Percentiles rank a stretch among this genome's conserved stretches.
Conservation (phyloP, 2,888 invertebrate species). For the Sepioteuthis lessoniana region DNA sequence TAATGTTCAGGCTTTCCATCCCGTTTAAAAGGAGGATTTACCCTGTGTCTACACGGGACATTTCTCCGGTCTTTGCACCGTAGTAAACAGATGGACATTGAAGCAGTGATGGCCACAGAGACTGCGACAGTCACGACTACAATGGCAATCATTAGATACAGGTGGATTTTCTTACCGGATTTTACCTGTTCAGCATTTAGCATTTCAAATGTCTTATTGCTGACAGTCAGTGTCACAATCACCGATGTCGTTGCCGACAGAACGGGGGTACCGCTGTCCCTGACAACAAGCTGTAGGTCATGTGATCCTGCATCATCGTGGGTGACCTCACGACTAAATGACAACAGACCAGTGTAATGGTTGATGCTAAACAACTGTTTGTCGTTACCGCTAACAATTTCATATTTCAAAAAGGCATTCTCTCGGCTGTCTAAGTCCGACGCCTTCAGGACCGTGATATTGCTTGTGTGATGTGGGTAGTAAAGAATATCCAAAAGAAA, state of each 20-base stretch:
- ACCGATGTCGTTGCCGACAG: neutral
- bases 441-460: neutral
- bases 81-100: neutral
- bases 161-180: neutral
- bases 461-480: neutral
- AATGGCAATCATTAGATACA: neutral
- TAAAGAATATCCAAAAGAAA: neutral
- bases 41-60: neutral
- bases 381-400: neutral
- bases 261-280: neutral
- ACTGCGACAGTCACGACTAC: neutral
- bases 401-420: neutral
- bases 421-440: neutral
- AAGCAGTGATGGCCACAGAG: slow-evolving; percentile 10
- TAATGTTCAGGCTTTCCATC: neutral
- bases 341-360: neutral
- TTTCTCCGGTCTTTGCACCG: slow-evolving; percentile 9
- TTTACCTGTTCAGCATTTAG: neutral
- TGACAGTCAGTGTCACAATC: neutral
- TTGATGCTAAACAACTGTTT: neutral
- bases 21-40: neutral
- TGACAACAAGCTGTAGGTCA: neutral
- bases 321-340: slow-evolving; percentile 9
- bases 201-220: neutral
- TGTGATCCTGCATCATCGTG: slow-evolving; percentile 8